These are phyloP conservation scores for Aspiorhynchus laticeps DNA, from an alignment of 2,113 vertebrate species.

Conservation along the genomic window DNA sequence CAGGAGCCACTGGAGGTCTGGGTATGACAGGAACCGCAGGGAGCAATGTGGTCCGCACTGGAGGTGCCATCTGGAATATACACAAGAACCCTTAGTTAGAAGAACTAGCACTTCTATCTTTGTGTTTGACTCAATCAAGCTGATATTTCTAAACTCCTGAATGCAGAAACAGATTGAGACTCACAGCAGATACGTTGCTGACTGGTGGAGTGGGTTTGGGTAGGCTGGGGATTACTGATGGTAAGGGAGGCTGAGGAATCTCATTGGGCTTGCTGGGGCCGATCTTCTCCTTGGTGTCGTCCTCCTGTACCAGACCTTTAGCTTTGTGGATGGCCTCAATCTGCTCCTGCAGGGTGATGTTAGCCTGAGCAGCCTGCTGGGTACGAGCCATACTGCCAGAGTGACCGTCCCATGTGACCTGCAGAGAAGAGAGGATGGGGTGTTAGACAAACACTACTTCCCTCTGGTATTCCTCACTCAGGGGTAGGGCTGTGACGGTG, in stretches of 20 bases:
- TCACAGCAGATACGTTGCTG: slow-evolving; percentile 74
- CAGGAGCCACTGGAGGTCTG: slow-evolving; percentile 86
- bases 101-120: not conserved
- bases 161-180: slow-evolving; percentile 38
- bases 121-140: not conserved
- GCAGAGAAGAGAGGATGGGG: not conserved
- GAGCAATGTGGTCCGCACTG: slow-evolving; percentile 88
- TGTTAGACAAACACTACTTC: not conserved
- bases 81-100: not conserved
- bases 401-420: slow-evolving; percentile 99
- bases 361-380: slow-evolving; percentile 97
- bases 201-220: slow-evolving; percentile 81
- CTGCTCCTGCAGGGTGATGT: slow-evolving; percentile 98
- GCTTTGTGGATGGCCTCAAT: slow-evolving; percentile 99
- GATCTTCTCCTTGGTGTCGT: slow-evolving; percentile 96
- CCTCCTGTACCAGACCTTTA: slow-evolving; percentile 96
- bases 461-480: not conserved
- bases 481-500: too few relatives aligned
- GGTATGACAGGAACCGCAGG: slow-evolving; percentile 92
- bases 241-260: slow-evolving; percentile 78
- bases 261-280: slow-evolving; percentile 97
- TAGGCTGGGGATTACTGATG: slow-evolving; percentile 77
- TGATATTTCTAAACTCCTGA: not conserved
- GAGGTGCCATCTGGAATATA: slow-evolving; percentile 82
- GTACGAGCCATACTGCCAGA: slow-evolving; percentile 99